Evolutionary conservation across 1,140 invertebrate genomes (phyloP).

Genomic region (Euura saliciscinereae): DNA sequence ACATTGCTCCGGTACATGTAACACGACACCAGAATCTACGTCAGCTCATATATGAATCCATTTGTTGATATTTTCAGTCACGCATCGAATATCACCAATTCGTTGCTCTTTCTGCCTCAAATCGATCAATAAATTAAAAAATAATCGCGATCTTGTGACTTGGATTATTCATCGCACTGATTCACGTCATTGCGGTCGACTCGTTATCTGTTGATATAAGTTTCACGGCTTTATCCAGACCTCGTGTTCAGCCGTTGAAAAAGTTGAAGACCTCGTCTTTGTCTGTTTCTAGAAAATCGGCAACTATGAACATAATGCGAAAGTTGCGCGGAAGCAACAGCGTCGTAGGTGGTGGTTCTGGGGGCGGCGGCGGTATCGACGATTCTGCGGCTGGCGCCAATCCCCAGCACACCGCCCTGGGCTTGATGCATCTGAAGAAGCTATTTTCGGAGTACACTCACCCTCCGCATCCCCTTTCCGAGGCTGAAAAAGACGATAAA

Average conservation of each 20-base stretch:
- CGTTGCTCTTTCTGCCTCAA: too few relatives aligned
- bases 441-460: slow-evolving; percentile 93
- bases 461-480: slow-evolving; percentile 78
- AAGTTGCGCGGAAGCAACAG: slow-evolving; percentile 72
- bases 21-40: not conserved
- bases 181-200: too few relatives aligned
- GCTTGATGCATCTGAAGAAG: slow-evolving; percentile 95
- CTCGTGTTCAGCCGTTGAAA: too few relatives aligned
- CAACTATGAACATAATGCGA: slow-evolving; percentile 83
- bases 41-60: not conserved
- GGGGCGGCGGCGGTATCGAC: slow-evolving; percentile 49
- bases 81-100: too few relatives aligned
- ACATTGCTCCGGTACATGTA: not conserved
- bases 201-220: too few relatives aligned
- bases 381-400: slow-evolving; percentile 61
- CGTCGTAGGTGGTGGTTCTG: slow-evolving; percentile 56
- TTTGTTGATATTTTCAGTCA: slow-evolving; percentile 2
- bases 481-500: slow-evolving; percentile 89
- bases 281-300: slow-evolving; percentile 34
- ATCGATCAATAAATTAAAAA: too few relatives aligned
- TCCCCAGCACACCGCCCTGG: slow-evolving; percentile 82
- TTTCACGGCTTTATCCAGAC: too few relatives aligned
- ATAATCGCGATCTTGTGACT: too few relatives aligned
- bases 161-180: too few relatives aligned
- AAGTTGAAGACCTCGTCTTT: not conserved